Percentiles rank a stretch among this genome's conserved stretches.
Conservation (phyloP, 2,888 invertebrate genomes). For the Stratiomys singularior region DNA sequence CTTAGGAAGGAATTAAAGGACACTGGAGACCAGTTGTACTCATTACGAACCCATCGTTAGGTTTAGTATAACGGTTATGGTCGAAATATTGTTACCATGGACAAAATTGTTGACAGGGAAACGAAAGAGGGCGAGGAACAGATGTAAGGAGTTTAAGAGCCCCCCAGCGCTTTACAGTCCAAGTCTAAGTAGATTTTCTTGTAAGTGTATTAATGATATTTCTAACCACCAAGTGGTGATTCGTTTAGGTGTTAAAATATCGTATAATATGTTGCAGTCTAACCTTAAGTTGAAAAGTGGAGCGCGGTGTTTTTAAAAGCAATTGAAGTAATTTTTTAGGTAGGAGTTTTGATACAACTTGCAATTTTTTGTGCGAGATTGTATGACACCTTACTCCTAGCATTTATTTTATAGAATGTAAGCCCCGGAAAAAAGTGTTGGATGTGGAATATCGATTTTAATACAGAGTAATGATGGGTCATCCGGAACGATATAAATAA, state of each 20-base stretch:
- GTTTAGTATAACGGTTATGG: slow-evolving; percentile 4
- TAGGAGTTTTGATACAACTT: no score
- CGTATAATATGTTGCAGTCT: not conserved
- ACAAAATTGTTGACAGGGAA: not conserved
- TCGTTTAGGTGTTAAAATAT: not conserved
- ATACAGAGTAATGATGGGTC: slow-evolving; percentile 59
- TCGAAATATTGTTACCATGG: not conserved
- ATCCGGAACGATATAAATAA: slow-evolving; percentile 51
- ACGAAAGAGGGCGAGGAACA: not conserved
- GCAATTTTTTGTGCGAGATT: no score
- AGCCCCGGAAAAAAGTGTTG: no score
- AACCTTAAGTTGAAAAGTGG: no score
- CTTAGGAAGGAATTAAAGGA: slow-evolving; percentile 23
- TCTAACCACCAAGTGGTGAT: slow-evolving; percentile 15
- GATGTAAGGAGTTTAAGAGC: slow-evolving; percentile 24
- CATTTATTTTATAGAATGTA: no score
- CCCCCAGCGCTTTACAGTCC: slow-evolving; percentile 33
- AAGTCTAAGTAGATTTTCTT: slow-evolving; percentile 46
- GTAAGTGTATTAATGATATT: slow-evolving; percentile 39
- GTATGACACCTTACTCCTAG: no score
- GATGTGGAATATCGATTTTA: no score
- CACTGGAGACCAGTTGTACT: slow-evolving; percentile 21
- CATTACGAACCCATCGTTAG: slow-evolving; percentile 23
- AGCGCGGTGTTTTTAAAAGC: no score
- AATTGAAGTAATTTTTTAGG: no score